These are phyloP conservation scores for Arnoldichthys spilopterus DNA, from an alignment of 2,797 vertebrate genomes.

Conservation along the genomic window DNA sequence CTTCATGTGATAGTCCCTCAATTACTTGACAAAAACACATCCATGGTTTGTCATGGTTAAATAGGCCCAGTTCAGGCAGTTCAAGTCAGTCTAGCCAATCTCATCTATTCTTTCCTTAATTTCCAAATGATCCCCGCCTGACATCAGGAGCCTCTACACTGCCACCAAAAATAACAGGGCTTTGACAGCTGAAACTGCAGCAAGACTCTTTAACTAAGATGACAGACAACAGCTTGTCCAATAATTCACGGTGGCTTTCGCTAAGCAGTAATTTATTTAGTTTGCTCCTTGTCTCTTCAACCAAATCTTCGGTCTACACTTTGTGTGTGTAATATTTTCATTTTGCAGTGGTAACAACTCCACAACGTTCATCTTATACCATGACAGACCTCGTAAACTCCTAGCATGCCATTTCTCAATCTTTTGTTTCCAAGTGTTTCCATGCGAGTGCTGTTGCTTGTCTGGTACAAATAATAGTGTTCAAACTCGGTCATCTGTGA, in stretches of 20 bases:
- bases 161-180: background rate
- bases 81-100: conserved; percentile 6
- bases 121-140: background rate
- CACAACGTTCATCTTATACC: background rate
- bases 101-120: background rate
- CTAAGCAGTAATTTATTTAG: background rate
- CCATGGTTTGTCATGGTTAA: background rate
- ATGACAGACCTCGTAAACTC: conserved; percentile 6
- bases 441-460: conserved; percentile 32
- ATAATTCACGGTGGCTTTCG: background rate
- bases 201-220: background rate
- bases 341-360: conserved; percentile 13
- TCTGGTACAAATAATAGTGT: conserved; percentile 28
- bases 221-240: background rate
- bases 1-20: background rate
- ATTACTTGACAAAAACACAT: background rate
- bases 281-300: background rate
- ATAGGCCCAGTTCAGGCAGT: background rate
- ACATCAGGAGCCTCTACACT: background rate
- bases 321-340: background rate
- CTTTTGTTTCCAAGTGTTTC: conserved; percentile 42
- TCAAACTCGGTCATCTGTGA: conserved; percentile 73
- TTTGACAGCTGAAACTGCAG: background rate
- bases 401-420: conserved; percentile 49
- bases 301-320: background rate